A percentile compares a stretch with the other conserved stretches of the same genome.
Evolutionary conservation across 1,140 invertebrate species (phyloP).

Genomic region (Luehdorfia chinensis): DNA sequence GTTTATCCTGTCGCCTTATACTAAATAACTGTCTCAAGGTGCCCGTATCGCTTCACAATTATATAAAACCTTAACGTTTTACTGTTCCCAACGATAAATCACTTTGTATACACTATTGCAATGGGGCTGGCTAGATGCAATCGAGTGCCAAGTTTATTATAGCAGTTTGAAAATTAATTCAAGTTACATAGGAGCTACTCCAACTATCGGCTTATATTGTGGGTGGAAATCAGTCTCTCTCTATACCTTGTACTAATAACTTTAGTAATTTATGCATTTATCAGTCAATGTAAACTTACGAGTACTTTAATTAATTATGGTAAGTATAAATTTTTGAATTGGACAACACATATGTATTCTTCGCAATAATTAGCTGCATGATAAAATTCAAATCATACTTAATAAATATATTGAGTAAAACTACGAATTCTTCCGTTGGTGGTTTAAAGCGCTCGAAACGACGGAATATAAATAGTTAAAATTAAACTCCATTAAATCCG

Average conservation of each 20-base stretch:
- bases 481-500: too few species aligned
- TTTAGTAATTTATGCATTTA: conserved; percentile 9
- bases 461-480: too few species aligned
- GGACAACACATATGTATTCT: too few species aligned
- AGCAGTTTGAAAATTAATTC: conserved; percentile 11
- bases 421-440: too few species aligned
- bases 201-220: background rate
- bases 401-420: too few species aligned
- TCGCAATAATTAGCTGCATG: too few species aligned
- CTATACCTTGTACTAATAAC: conserved; percentile 3
- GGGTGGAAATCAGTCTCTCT: conserved; percentile 11
- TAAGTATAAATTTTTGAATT: too few species aligned
- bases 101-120: conserved; percentile 9
- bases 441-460: too few species aligned
- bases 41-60: conserved; percentile 12
- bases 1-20: conserved; percentile 1
- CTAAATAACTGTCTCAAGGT: conserved; percentile 10
- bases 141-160: conserved; percentile 12
- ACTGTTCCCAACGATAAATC: conserved; percentile 10
- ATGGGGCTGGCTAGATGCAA: conserved; percentile 2
- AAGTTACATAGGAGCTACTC: conserved; percentile 9
- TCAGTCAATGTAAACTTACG: background rate
- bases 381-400: too few species aligned
- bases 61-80: conserved; percentile 13
- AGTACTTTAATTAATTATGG: too few species aligned